Conservation (phyloP, 2,888 invertebrate genomes). For the Ectobius pallidus region DNA sequence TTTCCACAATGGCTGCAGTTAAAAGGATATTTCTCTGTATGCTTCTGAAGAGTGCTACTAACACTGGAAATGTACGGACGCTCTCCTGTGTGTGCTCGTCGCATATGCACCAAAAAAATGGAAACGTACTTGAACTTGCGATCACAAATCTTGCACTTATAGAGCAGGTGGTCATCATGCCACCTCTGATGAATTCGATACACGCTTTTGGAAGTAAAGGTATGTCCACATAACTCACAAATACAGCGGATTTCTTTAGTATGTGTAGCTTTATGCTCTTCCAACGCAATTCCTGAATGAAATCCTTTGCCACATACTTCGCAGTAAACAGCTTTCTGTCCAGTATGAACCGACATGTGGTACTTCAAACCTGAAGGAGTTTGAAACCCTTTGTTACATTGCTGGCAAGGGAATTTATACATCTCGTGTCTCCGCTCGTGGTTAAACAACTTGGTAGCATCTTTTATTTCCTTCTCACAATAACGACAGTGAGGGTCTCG, state of each 20-base stretch:
- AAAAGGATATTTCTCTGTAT: slow-evolving; percentile 45
- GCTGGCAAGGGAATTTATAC: slow-evolving; percentile 36
- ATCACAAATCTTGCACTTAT: slow-evolving; percentile 44
- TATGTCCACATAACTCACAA: slow-evolving; percentile 46
- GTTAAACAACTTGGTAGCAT: slow-evolving; percentile 36
- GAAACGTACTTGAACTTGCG: slow-evolving; percentile 45
- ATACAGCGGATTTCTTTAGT: slow-evolving; percentile 45
- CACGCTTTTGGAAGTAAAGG: slow-evolving; percentile 45
- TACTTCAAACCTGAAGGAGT: slow-evolving; percentile 43
- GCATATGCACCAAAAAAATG: slow-evolving; percentile 50
- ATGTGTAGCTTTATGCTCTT: slow-evolving; percentile 45
- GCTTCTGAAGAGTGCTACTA: slow-evolving; percentile 56
- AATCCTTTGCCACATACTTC: slow-evolving; percentile 45
- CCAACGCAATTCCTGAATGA: slow-evolving; percentile 41
- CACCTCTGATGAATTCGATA: slow-evolving; percentile 45
- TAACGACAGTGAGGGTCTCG: slow-evolving; percentile 41
- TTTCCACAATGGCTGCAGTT: slow-evolving; percentile 43
- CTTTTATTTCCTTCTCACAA: slow-evolving; percentile 41
- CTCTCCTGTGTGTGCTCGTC: slow-evolving; percentile 56
- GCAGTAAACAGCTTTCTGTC: slow-evolving; percentile 44
- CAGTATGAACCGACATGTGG: slow-evolving; percentile 45
- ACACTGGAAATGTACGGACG: slow-evolving; percentile 54
- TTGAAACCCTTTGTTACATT: slow-evolving; percentile 39
- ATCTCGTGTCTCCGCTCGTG: slow-evolving; percentile 42
- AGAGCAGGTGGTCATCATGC: slow-evolving; percentile 47